Base-by-base conservation (phyloP, 2,113 vertebrate species). In the Lutjanus erythropterus region DNA sequence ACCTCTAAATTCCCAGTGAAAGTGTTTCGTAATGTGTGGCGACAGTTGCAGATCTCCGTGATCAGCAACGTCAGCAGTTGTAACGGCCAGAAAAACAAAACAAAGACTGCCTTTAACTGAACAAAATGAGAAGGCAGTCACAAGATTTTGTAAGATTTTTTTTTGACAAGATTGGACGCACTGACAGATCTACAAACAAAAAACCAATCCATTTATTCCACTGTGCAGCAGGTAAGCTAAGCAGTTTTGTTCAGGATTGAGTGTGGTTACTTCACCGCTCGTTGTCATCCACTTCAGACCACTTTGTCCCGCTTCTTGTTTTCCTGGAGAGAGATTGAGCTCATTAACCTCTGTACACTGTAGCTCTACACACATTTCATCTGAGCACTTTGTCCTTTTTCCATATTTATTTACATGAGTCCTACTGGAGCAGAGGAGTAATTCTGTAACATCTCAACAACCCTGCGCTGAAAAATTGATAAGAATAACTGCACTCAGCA, bases 21-120 rank as follows among this genome's bases (percentile, higher is more conserved):
- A 31, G 27, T 5, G 29, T 85, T 78, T 75, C 9, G 9, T 35
- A 23, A 60, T 27, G 53, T 52, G 27, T n/a, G 25, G 39, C 44
- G 65, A 70, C 35, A 56, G n/a, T 23, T 3, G 3, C n/a, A 52
- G 46, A 49, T 77, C 61, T 59, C 27, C 2, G 5, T 72, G 71
- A 83, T 68, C 46, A 71, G n/a, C n/a, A n/a, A 49, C 76, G 62
- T 76, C 59, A 87, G 80, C 62, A 39, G 64, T 46, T 59, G 53
- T 37, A 56, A 50, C 27, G 19, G 41, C 33, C 11, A 29, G 10
- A 49, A 21, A 44, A 35, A 83, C 69, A 65, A 60, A 56, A 35
- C 39, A 65, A 15, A 9, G 33, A 7, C n/a, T 33, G 21, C 41
- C 1, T 67, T 44, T 29, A 60, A 35, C 5, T 69, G 37, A 27